These are phyloP conservation scores for Oceanodroma tethys DNA, from an alignment of 2,113 vertebrate genomes.

Conservation along the genomic window DNA sequence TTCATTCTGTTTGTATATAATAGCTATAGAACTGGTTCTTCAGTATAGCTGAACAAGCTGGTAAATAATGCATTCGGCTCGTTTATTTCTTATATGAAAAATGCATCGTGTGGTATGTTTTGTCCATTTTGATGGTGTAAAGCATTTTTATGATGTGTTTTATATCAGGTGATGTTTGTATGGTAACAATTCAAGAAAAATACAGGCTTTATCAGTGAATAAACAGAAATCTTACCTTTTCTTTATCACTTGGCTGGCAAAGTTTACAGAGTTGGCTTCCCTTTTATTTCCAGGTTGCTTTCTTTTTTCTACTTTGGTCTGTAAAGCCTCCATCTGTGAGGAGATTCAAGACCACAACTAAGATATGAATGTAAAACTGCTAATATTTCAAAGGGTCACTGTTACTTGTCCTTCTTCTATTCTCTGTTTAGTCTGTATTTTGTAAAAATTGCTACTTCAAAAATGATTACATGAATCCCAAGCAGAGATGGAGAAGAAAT, in stretches of 20 bases:
- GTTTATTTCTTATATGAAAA: background rate
- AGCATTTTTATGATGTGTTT: background rate
- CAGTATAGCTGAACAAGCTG: background rate
- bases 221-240: slow-evolving; percentile 23
- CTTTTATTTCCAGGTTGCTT: background rate
- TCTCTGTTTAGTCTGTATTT: background rate
- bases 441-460: background rate
- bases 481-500: background rate
- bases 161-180: background rate
- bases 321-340: background rate
- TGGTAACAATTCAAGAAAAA: background rate
- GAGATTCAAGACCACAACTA: background rate
- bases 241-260: background rate
- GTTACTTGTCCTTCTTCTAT: background rate
- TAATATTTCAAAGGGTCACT: background rate
- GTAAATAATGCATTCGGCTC: background rate
- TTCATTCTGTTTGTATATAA: background rate
- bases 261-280: background rate
- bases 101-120: background rate
- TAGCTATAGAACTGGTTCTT: background rate
- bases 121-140: background rate
- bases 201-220: background rate
- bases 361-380: background rate
- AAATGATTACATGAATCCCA: background rate
- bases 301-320: background rate